Evolutionary conservation across 2,888 invertebrate genomes (phyloP), one percentile per base, ranked within the genome.

Genomic region (Melieria omissa): DNA sequence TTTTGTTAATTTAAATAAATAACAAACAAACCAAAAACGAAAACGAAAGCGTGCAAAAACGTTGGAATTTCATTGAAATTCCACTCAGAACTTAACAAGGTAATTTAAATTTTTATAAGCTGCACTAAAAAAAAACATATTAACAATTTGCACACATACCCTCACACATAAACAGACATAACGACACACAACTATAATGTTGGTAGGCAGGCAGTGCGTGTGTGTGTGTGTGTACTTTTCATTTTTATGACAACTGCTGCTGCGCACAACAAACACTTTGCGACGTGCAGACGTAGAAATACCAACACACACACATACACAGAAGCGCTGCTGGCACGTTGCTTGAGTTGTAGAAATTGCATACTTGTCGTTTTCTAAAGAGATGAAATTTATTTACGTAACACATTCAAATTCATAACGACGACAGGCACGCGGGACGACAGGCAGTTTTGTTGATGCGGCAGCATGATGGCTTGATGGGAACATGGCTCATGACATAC

Each of bases 51-150:
- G 29, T 3, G 2, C 1, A 29, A 29, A 29, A 29, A 29, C 29
- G 29, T 29, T 29, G 29, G 29, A 29, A 45, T 60, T 60, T 60
- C 60, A 60, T 60, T 60, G 60, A 44, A 60, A 60, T 60, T 60
- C 60, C 42, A 44, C 60, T 14, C 60, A 45, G 14, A 44, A 60
- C 45, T 42, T 60, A 60, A 60, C 60, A 60, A 60, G 60, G 60
- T 60, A 60, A 60, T 60, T 44, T 60, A 60, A 60, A 60, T 60
- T 60, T 60, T 60, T 60, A 60, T 60, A 60, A 60, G 44, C 60
- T 44, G 60, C 60, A 60, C 60, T 44, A 60, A 60, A 60, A 44
- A 29, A 29, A 29, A n/a, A n/a, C n/a, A 60, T 60, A 45, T 46
- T 63, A 29, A 63, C 44, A 12, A 63, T 63, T 29, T 29, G 12